Evolutionary conservation across 1,140 invertebrate genomes (phyloP).

Genomic region (Lordiphosa stackelbergi): DNA sequence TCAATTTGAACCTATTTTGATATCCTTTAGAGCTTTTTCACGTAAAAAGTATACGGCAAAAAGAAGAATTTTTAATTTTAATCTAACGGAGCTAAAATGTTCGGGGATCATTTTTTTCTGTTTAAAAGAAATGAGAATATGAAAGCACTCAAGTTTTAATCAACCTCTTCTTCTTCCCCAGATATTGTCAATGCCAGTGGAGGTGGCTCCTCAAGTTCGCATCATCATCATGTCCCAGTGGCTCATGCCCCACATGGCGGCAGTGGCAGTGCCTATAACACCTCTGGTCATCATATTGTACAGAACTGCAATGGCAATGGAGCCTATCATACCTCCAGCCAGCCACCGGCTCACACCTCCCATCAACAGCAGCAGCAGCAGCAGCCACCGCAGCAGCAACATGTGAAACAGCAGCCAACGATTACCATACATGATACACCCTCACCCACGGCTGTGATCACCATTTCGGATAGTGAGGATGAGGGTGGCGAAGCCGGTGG

Average conservation of each 20-base stretch:
- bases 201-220: conserved; percentile 47
- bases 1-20: too few species aligned
- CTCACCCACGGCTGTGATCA: conserved; percentile 92
- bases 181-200: conserved; percentile 64
- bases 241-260: conserved; percentile 46
- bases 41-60: too few species aligned
- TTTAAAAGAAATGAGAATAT: not conserved
- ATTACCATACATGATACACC: conserved; percentile 95
- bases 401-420: conserved; percentile 79
- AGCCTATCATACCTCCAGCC: conserved; percentile 47
- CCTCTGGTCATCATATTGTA: conserved; percentile 58
- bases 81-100: too few species aligned
- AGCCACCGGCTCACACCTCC: conserved; percentile 54
- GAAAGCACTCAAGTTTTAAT: too few species aligned
- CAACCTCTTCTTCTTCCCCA: conserved; percentile 9
- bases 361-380: conserved; percentile 68
- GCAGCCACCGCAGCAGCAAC: conserved; percentile 20
- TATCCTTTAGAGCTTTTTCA: too few species aligned
- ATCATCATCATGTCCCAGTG: conserved; percentile 58
- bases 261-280: conserved; percentile 43
- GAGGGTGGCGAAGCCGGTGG: conserved; percentile 80
- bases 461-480: conserved; percentile 97
- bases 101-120: too few species aligned
- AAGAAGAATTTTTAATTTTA: too few species aligned
- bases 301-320: conserved; percentile 56